A percentile compares a stretch with the other conserved stretches of the same genome.
phyloP scores from a whole-genome alignment of 2,888 invertebrate genomes.

The Nipponacmea schrenckii region DNA sequence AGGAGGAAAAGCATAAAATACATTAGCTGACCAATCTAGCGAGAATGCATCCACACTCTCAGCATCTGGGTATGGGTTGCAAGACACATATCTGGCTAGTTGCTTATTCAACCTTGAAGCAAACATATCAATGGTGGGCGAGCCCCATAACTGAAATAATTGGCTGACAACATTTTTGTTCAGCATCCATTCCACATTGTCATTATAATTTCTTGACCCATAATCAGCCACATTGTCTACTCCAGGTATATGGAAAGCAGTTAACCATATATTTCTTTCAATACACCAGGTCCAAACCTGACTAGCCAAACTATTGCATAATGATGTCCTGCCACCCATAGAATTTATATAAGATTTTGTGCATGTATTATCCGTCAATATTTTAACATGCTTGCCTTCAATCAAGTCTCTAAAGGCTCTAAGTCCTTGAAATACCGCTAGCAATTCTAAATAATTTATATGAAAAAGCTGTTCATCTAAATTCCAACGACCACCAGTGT shows the following conservation, averaged over 20 bases:
- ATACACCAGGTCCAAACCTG: conserved; percentile 14
- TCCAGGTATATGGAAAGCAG: conserved; percentile 6
- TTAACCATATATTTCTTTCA: too few species aligned
- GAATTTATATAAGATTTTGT: conserved; percentile 10
- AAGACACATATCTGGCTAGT: conserved; percentile 11
- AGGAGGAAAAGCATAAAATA: conserved; percentile 1
- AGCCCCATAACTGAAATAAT: not conserved
- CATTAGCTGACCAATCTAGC: conserved; percentile 13
- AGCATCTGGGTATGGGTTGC: conserved; percentile 18
- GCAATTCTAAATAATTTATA: not conserved
- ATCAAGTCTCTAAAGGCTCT: not conserved
- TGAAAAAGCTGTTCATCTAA: too few species aligned
- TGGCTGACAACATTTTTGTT: conserved; percentile 4
- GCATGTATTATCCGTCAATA: conserved; percentile 19
- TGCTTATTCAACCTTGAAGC: conserved; percentile 21
- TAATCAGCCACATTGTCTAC: conserved; percentile 13
- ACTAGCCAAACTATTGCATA: conserved; percentile 10
- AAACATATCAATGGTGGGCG: conserved; percentile 15
- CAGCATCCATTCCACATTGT: conserved; percentile 23
- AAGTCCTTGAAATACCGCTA: conserved; percentile 1
- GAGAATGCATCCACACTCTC: conserved; percentile 20
- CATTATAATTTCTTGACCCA: conserved; percentile 16
- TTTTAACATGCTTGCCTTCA: conserved; percentile 3
- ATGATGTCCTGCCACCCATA: conserved; percentile 16
- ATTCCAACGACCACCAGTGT: too few species aligned